Conservation (phyloP, 2,888 invertebrate species). For the Pilophorus perplexus region DNA sequence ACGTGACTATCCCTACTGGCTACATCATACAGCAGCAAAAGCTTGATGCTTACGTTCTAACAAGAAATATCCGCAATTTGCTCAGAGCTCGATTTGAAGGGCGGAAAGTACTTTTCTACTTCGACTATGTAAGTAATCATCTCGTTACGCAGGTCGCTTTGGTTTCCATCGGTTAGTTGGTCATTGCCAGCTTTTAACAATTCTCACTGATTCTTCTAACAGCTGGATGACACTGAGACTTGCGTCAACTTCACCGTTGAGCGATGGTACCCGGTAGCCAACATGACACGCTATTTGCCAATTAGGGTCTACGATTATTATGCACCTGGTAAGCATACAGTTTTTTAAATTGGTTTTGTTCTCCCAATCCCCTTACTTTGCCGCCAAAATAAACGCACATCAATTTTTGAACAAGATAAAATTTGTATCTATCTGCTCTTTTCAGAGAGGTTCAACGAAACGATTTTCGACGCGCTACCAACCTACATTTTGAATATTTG, state of each 20-base stretch:
- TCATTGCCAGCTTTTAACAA: background rate
- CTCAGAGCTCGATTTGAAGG: slow-evolving; percentile 80
- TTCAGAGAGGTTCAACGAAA: slow-evolving; percentile 87
- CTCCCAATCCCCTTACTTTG: too few species aligned
- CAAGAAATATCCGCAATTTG: slow-evolving; percentile 73
- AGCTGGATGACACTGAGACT: slow-evolving; percentile 79
- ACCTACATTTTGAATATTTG: slow-evolving; percentile 87
- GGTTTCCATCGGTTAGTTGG: background rate
- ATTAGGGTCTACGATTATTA: slow-evolving; percentile 93
- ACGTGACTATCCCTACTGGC: slow-evolving; percentile 84
- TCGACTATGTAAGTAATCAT: slow-evolving; percentile 80
- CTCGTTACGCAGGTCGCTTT: too few species aligned
- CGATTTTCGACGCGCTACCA: slow-evolving; percentile 81
- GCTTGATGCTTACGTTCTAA: slow-evolving; percentile 78
- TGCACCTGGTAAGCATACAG: slow-evolving; percentile 84
- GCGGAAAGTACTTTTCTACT: slow-evolving; percentile 85
- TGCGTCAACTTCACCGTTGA: slow-evolving; percentile 92
- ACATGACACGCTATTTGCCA: slow-evolving; percentile 89
- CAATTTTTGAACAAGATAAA: too few species aligned
- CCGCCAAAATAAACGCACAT: too few species aligned
- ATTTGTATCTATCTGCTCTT: slow-evolving; percentile 49
- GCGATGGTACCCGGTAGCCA: slow-evolving; percentile 94
- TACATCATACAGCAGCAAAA: slow-evolving; percentile 88
- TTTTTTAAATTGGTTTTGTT: too few species aligned
- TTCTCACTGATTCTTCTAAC: slow-evolving; percentile 49